These are phyloP conservation scores for Lissonota sp. DNA, from an alignment of 2,888 invertebrate species.

Conservation along the genomic window DNA sequence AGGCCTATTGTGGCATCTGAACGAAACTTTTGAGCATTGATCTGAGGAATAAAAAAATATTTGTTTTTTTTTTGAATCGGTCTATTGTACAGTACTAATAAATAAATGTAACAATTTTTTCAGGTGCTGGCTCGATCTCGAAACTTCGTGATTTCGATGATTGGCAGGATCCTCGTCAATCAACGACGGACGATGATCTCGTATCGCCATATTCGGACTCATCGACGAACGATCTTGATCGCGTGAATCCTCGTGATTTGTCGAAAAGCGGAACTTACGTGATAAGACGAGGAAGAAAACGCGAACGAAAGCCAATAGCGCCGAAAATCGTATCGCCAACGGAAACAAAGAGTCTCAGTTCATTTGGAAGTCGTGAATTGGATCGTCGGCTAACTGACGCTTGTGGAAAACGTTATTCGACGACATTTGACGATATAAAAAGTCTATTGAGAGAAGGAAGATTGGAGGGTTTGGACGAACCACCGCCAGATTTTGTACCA, in stretches of 20 bases:
- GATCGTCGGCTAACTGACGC: conserved; percentile 86
- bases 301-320: conserved; percentile 88
- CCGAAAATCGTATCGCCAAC: conserved; percentile 85
- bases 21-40: too few relatives aligned
- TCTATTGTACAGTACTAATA: too few relatives aligned
- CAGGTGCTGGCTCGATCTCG: conserved; percentile 91
- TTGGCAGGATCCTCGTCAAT: conserved; percentile 90
- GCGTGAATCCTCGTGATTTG: conserved; percentile 83
- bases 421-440: conserved; percentile 91
- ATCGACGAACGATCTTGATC: conserved; percentile 82
- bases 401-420: conserved; percentile 87
- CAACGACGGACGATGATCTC: conserved; percentile 88
- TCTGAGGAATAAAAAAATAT: too few relatives aligned
- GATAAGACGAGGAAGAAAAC: conserved; percentile 89
- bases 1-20: too few relatives aligned
- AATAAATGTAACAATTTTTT: conserved; percentile 66
- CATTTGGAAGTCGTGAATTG: conserved; percentile 85
- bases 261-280: conserved; percentile 91
- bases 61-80: too few relatives aligned
- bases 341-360: conserved; percentile 84
- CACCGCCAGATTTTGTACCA: conserved; percentile 87
- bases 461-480: conserved; percentile 83
- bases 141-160: conserved; percentile 89
- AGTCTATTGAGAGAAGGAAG: conserved; percentile 90
- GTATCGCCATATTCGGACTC: conserved; percentile 90